Base-by-base conservation (phyloP, 2,888 invertebrate species). In the Malacosoma neustria region DNA sequence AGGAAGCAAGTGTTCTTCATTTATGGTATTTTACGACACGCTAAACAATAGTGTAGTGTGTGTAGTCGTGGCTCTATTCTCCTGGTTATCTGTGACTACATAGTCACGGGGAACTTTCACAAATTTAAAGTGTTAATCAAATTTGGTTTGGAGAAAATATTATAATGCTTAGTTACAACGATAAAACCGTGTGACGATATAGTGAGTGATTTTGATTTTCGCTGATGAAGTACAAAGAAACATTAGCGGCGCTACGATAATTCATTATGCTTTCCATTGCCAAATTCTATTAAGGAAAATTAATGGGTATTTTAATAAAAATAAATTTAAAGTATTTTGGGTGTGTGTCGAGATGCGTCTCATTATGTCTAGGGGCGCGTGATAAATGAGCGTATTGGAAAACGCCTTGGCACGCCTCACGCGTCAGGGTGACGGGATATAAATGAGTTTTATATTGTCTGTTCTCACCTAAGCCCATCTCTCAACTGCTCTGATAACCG, bases 381-480 rank as follows among this genome's bases (percentile, higher is more conserved):
- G 82, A 84, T 82, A 77, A 79, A 84, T 71, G 82, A 80, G 70
- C 60, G 65, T 74, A 81, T 82, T 74, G 81, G 81, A 74, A 80
- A 76, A 73, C 71, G 76, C 70, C 74, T 76, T 72, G 71, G 75
- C 75, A 74, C 76, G 76, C 75, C 70, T 69, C 67, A 63, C 69
- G 65, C 70, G 76, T 76, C 79, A 72, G 62, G 55, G 61, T 75
- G 81, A 77, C 77, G 68, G 73, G 70, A 72, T 75, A 81, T 82
- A 82, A 82, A 84, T 82, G 77, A 74, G 72, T 72, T 80, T 79
- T 77, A 79, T 76, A 80, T 76, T 72, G 75, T 81, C 77, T 75
- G 74, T 77, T 73, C 71, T 61, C 77, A 79, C 81, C 76, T 79
- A 71, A 73, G 70, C 72, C 71, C 70, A 71, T 74, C 72, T 72